Percentiles rank a stretch among this genome's conserved stretches.
These are phyloP conservation scores for Trachelipus rathkii DNA, from an alignment of 1,140 invertebrate species.

Conservation along the genomic window DNA sequence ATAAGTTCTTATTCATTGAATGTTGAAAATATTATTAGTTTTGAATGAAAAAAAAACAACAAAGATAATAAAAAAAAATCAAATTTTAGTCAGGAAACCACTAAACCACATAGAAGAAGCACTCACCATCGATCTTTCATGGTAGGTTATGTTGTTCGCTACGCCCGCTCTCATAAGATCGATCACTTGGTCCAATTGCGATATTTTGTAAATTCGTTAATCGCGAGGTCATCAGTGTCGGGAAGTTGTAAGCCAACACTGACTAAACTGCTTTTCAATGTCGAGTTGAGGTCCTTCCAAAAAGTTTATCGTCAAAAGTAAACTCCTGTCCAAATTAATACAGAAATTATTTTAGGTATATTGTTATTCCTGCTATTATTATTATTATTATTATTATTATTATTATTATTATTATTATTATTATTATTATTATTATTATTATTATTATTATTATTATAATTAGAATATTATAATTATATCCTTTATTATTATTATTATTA, in stretches of 20 bases:
- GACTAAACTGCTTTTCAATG: conserved; percentile 42
- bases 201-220: conserved; percentile 17
- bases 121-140: conserved; percentile 47
- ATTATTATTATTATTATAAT: too few relatives aligned
- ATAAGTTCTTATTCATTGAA: too few relatives aligned
- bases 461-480: too few relatives aligned
- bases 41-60: too few relatives aligned
- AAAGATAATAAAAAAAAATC: too few relatives aligned
- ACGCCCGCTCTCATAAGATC: conserved; percentile 46
- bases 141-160: conserved; percentile 36
- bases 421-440: too few relatives aligned
- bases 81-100: neutral
- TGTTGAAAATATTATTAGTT: too few relatives aligned
- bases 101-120: neutral
- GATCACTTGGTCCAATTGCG: conserved; percentile 46
- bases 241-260: conserved; percentile 38
- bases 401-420: too few relatives aligned
- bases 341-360: too few relatives aligned
- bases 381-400: too few relatives aligned
- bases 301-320: conserved; percentile 44
- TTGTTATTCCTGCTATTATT: too few relatives aligned
- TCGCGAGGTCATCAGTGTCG: conserved; percentile 34
- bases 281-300: conserved; percentile 46
- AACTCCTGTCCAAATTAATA: conserved; percentile 21
- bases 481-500: too few relatives aligned